Percentiles rank a stretch among this genome's conserved stretches.
Evolutionary conservation across 2,888 invertebrate species (phyloP).

Genomic region (Orthosia gracilis): DNA sequence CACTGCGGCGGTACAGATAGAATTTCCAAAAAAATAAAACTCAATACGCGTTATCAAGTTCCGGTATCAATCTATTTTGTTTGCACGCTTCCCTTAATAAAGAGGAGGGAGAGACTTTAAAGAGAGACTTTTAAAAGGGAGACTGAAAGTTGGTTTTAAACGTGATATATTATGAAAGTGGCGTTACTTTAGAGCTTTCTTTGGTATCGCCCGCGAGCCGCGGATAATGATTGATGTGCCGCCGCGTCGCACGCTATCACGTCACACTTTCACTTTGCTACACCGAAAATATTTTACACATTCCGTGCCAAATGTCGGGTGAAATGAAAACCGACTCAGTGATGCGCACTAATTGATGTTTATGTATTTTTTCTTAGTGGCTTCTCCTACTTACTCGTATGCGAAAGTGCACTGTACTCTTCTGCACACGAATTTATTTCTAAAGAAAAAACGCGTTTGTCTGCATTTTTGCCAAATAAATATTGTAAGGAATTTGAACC

Average conservation of each 20-base stretch:
- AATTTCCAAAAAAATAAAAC: conserved; percentile 76
- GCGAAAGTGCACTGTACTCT: conserved; percentile 6
- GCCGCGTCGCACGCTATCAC: conserved; percentile 81
- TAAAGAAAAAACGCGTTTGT: not conserved
- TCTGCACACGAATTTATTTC: conserved; percentile 16
- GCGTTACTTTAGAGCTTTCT: conserved; percentile 88
- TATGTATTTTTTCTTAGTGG: conserved; percentile 23
- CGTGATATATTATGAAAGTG: conserved; percentile 88
- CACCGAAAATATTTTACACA: conserved; percentile 84
- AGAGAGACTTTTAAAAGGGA: conserved; percentile 68
- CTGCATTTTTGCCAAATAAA: not conserved
- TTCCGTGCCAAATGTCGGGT: conserved; percentile 73
- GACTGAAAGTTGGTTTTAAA: conserved; percentile 87
- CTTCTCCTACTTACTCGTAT: conserved; percentile 21
- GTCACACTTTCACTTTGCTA: conserved; percentile 83
- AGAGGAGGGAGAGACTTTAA: conserved; percentile 68
- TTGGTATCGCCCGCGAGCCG: conserved; percentile 83
- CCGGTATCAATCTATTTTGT: conserved; percentile 88
- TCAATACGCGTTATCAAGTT: conserved; percentile 82
- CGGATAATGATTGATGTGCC: conserved; percentile 89
- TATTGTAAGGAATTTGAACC: conserved; percentile 4
- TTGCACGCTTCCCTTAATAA: conserved; percentile 82
- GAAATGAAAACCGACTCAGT: conserved; percentile 70
- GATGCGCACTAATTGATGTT: conserved; percentile 59
- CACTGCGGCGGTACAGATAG: conserved; percentile 29